These are phyloP conservation scores for Macropis europaea DNA, from an alignment of 2,888 invertebrate genomes.

Conservation along the genomic window DNA sequence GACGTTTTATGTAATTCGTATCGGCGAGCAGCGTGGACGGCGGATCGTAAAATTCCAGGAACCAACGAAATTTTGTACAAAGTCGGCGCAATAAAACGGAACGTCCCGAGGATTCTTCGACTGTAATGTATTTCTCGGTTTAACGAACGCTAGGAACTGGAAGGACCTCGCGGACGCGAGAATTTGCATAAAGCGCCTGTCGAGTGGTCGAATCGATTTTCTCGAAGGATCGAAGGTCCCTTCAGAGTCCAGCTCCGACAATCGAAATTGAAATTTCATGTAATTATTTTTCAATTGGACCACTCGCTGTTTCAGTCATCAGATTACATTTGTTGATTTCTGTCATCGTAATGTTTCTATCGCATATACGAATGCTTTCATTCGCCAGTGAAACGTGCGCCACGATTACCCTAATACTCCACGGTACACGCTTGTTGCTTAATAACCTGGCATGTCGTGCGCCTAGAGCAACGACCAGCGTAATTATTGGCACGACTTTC, in stretches of 20 bases:
- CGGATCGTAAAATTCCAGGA: conserved; percentile 39
- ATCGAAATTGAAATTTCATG: too few species aligned
- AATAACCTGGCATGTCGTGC: conserved; percentile 57
- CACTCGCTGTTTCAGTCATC: too few species aligned
- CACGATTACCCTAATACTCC: conserved; percentile 44
- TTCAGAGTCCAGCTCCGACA: too few species aligned
- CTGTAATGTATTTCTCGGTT: conserved; percentile 19
- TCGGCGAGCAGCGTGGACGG: too few species aligned
- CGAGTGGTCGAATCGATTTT: not conserved
- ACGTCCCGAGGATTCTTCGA: conserved; percentile 12
- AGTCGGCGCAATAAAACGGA: conserved; percentile 45
- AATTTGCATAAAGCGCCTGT: conserved; percentile 39
- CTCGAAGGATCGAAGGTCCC: not conserved
- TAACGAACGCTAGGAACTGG: conserved; percentile 41
- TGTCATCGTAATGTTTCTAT: too few species aligned
- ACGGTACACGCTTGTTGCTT: conserved; percentile 56
- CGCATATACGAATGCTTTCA: too few species aligned
- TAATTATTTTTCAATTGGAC: too few species aligned
- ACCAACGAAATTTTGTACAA: conserved; percentile 41
- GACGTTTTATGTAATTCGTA: conserved; percentile 40
- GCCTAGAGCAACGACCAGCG: conserved; percentile 62
- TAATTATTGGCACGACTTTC: conserved; percentile 61
- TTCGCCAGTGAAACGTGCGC: conserved; percentile 48
- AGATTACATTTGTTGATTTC: too few species aligned
- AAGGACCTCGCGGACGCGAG: conserved; percentile 29